Conservation (phyloP, 2,113 vertebrate genomes). For the Onychostruthus taczanowskii region DNA sequence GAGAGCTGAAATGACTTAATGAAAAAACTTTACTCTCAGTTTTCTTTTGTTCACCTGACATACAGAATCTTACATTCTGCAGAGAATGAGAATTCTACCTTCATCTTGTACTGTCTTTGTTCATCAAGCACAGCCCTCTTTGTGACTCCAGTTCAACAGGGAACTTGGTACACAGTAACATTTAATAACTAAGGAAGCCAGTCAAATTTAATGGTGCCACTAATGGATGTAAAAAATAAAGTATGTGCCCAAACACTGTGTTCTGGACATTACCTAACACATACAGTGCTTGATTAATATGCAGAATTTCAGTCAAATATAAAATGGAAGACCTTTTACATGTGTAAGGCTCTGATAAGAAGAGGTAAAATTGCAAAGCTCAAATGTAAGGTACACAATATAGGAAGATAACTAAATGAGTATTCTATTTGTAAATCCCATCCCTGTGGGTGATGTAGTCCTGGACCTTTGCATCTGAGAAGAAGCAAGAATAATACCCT, state of each 20-base stretch:
- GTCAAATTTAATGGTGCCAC: neutral
- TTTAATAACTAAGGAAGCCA: neutral
- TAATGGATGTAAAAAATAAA: neutral
- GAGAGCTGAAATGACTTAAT: neutral
- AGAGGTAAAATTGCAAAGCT: neutral
- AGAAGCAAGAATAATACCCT: neutral
- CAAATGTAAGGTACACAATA: neutral
- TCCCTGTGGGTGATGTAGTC: neutral
- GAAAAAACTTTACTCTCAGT: neutral
- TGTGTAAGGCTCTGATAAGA: neutral
- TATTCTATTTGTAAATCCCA: neutral
- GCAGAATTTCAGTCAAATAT: neutral
- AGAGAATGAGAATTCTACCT: neutral
- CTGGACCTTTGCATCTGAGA: neutral
- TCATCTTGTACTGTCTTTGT: neutral
- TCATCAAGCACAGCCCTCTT: neutral
- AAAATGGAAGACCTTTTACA: neutral
- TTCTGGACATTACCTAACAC: neutral
- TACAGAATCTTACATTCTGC: neutral
- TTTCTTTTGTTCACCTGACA: neutral
- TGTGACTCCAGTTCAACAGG: neutral
- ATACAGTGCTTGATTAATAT: neutral
- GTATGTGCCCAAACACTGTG: neutral
- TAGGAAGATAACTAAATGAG: neutral
- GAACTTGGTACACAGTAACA: neutral